Conservation (phyloP, 2,113 vertebrate genomes). For the Aphyosemion australe region DNA sequence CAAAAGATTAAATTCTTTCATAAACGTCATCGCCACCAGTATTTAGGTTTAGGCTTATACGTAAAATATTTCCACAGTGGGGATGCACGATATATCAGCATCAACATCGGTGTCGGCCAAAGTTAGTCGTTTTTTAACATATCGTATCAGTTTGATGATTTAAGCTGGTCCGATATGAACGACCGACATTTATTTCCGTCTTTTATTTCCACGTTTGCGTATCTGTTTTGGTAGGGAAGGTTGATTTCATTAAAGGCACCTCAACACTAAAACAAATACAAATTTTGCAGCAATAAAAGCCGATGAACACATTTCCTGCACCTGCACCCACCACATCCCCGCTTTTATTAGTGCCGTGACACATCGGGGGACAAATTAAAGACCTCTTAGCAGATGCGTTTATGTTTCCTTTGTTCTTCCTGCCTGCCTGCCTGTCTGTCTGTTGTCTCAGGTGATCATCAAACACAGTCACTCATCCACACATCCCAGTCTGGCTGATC, state of each 20-base stretch:
- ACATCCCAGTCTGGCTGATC: constrained; percentile 61
- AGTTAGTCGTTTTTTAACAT: no score
- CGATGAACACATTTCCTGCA: background rate
- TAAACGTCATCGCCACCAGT: no score
- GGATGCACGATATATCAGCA: no score
- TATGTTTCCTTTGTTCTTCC: constrained; percentile 65
- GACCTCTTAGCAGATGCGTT: constrained; percentile 43
- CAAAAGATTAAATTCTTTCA: no score
- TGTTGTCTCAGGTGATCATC: constrained; percentile 67
- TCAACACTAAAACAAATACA: background rate
- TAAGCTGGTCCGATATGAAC: no score
- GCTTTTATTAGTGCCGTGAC: constrained; percentile 20
- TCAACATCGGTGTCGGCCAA: no score
- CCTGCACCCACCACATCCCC: constrained; percentile 8
- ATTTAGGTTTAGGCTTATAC: no score
- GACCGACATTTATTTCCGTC: no score
- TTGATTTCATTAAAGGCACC: constrained; percentile 7
- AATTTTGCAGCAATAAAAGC: constrained; percentile 10
- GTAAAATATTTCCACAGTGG: no score
- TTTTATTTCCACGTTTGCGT: no score
- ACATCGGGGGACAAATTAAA: constrained; percentile 56
- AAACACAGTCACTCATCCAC: constrained; percentile 64
- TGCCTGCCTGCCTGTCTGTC: constrained; percentile 61
- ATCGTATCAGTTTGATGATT: no score
- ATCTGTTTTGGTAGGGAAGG: no score